phyloP scores from a whole-genome alignment of 2,113 vertebrate species.

The Lucifuga dentata region DNA sequence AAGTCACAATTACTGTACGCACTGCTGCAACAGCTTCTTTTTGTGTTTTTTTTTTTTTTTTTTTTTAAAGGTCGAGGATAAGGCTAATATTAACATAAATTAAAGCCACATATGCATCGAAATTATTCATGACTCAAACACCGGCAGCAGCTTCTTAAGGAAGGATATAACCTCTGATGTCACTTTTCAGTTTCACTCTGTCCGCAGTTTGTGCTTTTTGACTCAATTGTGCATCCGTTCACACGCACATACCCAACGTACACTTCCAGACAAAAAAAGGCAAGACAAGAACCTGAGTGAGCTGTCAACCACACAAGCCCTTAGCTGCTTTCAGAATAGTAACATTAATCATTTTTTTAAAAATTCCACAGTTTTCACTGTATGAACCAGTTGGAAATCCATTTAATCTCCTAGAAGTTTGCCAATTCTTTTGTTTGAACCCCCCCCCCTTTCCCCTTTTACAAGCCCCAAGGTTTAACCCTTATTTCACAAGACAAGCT shows the following conservation, averaged over 20 bases:
- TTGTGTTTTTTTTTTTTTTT: too few relatives aligned
- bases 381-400: slow-evolving; percentile 29
- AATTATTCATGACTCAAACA: neutral
- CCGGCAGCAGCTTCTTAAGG: neutral
- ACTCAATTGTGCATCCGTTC: neutral
- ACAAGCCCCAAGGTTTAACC: slow-evolving; percentile 19
- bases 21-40: neutral
- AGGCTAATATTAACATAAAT: neutral
- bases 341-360: slow-evolving; percentile 18
- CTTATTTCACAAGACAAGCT: slow-evolving; percentile 20
- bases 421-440: neutral
- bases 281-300: neutral
- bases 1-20: neutral
- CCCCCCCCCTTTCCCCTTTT: neutral
- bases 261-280: neutral
- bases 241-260: neutral
- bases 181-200: slow-evolving; percentile 17
- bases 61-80: neutral
- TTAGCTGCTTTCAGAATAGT: slow-evolving; percentile 26
- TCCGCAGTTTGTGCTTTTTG: neutral
- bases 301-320: neutral
- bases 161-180: slow-evolving; percentile 31
- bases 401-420: slow-evolving; percentile 40
- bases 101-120: slow-evolving; percentile 1
- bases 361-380: slow-evolving; percentile 46